Evolutionary conservation across 2,113 vertebrate genomes (phyloP).

Genomic region (Bambusicola thoracicus): DNA sequence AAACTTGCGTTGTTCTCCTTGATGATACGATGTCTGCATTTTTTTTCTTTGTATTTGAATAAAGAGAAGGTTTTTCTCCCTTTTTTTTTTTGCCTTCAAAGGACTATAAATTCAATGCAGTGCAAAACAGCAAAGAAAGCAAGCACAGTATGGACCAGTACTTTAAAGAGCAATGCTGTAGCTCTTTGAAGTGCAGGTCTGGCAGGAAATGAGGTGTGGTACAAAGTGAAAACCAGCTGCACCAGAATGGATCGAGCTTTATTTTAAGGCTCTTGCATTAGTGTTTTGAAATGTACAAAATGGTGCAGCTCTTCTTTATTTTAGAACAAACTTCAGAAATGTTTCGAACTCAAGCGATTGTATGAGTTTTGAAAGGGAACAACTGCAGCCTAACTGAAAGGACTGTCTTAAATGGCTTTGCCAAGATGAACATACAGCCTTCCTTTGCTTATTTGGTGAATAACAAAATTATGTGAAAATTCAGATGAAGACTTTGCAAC

Average conservation of each 20-base stretch:
- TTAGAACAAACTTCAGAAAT: not conserved
- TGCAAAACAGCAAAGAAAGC: not conserved
- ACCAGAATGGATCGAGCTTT: slow-evolving; percentile 12
- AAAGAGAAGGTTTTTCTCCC: not conserved
- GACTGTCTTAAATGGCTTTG: not conserved
- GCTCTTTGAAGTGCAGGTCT: slow-evolving; percentile 58
- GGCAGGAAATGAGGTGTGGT: slow-evolving; percentile 70
- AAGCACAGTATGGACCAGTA: not conserved
- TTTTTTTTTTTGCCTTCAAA: not conserved
- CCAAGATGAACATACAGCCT: not conserved
- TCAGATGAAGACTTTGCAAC: not conserved
- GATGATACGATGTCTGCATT: not conserved
- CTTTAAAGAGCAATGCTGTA: slow-evolving; percentile 42
- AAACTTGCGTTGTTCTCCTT: not conserved
- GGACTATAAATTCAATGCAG: not conserved
- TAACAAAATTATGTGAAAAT: not conserved
- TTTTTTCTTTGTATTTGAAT: not conserved
- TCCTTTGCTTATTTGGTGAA: not conserved
- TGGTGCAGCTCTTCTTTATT: not conserved
- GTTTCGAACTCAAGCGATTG: not conserved
- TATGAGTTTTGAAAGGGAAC: not conserved
- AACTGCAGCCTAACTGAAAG: not conserved
- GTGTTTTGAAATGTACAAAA: slow-evolving; percentile 7
- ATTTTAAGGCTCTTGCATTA: not conserved
- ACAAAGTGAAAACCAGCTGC: slow-evolving; percentile 53